Conservation (phyloP, 2,113 vertebrate species). For the Ophthalmolycus amberensis region DNA sequence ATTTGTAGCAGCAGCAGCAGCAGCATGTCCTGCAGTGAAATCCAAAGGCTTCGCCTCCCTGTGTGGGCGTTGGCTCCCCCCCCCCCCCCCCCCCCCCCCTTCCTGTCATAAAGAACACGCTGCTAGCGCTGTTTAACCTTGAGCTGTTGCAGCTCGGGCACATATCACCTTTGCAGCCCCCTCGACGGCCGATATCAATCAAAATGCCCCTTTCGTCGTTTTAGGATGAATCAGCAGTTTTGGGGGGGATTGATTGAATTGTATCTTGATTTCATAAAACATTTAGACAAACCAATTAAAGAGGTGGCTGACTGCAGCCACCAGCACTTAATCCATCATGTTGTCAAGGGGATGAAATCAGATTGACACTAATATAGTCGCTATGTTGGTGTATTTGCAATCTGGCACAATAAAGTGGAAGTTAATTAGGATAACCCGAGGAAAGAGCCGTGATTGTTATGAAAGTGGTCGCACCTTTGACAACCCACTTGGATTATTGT, state of each 20-base stretch:
- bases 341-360: slow-evolving; percentile 70
- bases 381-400: slow-evolving; percentile 75
- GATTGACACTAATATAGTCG: slow-evolving; percentile 72
- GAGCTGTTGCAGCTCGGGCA: slow-evolving; percentile 63
- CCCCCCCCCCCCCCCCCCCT: background rate
- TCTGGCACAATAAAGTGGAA: slow-evolving; percentile 73
- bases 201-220: slow-evolving; percentile 66
- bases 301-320: slow-evolving; percentile 72
- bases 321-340: slow-evolving; percentile 78
- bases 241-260: slow-evolving; percentile 78
- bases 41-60: slow-evolving; percentile 22
- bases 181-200: slow-evolving; percentile 75
- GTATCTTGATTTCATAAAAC: slow-evolving; percentile 83
- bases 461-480: slow-evolving; percentile 33
- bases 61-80: slow-evolving; percentile 37
- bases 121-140: slow-evolving; percentile 77
- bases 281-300: slow-evolving; percentile 85
- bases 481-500: slow-evolving; percentile 23
- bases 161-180: slow-evolving; percentile 72
- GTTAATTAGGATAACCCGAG: slow-evolving; percentile 66
- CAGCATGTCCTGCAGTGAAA: slow-evolving; percentile 50
- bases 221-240: slow-evolving; percentile 79
- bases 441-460: slow-evolving; percentile 42
- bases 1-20: background rate
- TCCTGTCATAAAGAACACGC: slow-evolving; percentile 48